Percentiles rank a stretch among this genome's conserved stretches.
Evolutionary conservation across 2,888 invertebrate genomes (phyloP).

Genomic region (Xylocampa areola): DNA sequence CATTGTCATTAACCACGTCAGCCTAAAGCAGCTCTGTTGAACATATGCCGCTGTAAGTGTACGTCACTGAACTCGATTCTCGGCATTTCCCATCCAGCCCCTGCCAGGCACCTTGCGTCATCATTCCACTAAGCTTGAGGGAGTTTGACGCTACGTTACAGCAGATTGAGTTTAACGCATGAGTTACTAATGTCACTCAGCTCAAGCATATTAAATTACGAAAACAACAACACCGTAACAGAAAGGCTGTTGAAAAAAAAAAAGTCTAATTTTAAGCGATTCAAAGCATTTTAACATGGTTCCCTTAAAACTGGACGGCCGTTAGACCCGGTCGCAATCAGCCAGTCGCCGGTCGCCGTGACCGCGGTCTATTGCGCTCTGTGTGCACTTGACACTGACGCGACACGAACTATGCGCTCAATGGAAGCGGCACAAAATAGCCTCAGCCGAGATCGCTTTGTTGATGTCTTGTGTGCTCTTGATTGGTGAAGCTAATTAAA

Average conservation of each 20-base stretch:
- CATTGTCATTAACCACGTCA: too few species aligned
- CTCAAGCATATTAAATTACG: too few species aligned
- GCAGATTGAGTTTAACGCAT: too few species aligned
- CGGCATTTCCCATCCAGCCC: too few species aligned
- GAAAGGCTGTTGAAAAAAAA: constrained; percentile 1
- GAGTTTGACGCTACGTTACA: too few species aligned
- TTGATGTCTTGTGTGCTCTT: not conserved
- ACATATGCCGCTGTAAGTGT: too few species aligned
- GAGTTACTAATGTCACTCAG: too few species aligned
- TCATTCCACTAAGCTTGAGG: too few species aligned
- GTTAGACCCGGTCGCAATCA: constrained; percentile 27
- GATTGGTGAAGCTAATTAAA: constrained; percentile 23
- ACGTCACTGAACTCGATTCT: too few species aligned
- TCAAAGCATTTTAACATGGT: constrained; percentile 15
- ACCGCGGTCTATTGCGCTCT: constrained; percentile 23
- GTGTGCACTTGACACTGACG: constrained; percentile 54
- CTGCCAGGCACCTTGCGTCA: too few species aligned
- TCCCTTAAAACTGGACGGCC: constrained; percentile 5
- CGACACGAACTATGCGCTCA: constrained; percentile 7
- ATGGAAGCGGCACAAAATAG: constrained; percentile 34
- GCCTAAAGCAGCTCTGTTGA: too few species aligned
- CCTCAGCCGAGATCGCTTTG: constrained; percentile 26
- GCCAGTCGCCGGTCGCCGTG: constrained; percentile 1
- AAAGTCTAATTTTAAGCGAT: constrained; percentile 29
- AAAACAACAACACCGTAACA: too few species aligned